Percentiles rank a stretch among this genome's conserved stretches.
Evolutionary conservation across 2,113 vertebrate species (phyloP).

Genomic region (Epinephelus fuscoguttatus): DNA sequence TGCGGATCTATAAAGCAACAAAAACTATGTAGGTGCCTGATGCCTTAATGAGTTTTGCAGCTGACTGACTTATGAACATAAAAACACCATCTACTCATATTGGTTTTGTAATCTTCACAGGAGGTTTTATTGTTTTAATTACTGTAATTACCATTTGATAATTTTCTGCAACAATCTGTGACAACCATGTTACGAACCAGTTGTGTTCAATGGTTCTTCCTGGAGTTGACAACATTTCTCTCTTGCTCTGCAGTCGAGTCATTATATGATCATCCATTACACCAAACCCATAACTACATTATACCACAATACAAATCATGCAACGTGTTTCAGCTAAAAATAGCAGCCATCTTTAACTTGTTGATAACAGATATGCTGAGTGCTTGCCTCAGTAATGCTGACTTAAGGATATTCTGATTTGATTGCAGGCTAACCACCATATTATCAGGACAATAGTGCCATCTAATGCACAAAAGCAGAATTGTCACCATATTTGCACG

Average conservation of each 20-base stretch:
- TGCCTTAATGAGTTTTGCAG: constrained; percentile 4
- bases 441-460: constrained; percentile 57
- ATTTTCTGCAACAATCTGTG: constrained; percentile 11
- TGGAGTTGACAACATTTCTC: constrained; percentile 16
- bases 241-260: constrained; percentile 31
- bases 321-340: constrained; percentile 1
- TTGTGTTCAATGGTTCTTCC: constrained; percentile 22
- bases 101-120: not conserved
- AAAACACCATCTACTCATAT: not conserved
- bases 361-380: constrained; percentile 31
- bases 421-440: not conserved
- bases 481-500: not conserved
- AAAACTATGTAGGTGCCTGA: constrained; percentile 12
- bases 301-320: not conserved
- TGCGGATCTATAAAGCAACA: not conserved
- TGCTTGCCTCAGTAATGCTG: constrained; percentile 18
- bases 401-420: constrained; percentile 8
- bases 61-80: not conserved
- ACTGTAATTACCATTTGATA: not conserved
- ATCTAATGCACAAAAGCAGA: constrained; percentile 53
- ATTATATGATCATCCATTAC: constrained; percentile 22
- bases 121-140: not conserved
- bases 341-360: constrained; percentile 23
- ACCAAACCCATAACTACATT: not conserved
- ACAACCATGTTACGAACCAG: not conserved